Conservation (phyloP, 2,113 vertebrate species). For the Rattus norvegicus region DNA sequence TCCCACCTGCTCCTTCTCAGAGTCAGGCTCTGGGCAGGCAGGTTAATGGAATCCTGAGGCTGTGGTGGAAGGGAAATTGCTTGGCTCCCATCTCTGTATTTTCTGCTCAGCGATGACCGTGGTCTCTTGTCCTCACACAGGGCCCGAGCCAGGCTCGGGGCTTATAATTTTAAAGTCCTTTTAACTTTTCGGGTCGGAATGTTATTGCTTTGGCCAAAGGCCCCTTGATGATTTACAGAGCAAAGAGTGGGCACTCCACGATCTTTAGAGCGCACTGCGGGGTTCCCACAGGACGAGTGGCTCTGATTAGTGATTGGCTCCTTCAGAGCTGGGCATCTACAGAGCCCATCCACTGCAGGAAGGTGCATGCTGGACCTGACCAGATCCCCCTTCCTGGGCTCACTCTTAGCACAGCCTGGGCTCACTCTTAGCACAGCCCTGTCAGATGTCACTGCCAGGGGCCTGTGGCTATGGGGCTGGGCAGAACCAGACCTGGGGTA, state of each 20-base stretch:
- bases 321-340: rapidly evolving
- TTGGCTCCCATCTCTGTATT: not conserved
- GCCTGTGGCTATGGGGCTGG: rapidly evolving
- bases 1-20: not conserved
- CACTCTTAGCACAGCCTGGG: rapidly evolving
- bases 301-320: not conserved
- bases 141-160: not conserved
- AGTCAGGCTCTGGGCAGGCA: not conserved
- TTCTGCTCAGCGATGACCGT: not conserved
- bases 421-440: rapidly evolving
- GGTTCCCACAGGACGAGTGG: rapidly evolving
- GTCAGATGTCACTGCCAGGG: rapidly evolving
- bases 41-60: not conserved
- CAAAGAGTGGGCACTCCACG: rapidly evolving
- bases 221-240: not conserved
- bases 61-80: not conserved
- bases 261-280: not conserved
- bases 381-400: not conserved
- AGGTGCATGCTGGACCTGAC: rapidly evolving
- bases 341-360: rapidly evolving
- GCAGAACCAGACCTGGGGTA: rapidly evolving
- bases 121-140: not conserved
- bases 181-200: conserved; percentile 12
- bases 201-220: conserved; percentile 50
- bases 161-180: conserved; percentile 29